Conservation (phyloP, 2,888 invertebrate genomes). For the Acronicta alni region DNA sequence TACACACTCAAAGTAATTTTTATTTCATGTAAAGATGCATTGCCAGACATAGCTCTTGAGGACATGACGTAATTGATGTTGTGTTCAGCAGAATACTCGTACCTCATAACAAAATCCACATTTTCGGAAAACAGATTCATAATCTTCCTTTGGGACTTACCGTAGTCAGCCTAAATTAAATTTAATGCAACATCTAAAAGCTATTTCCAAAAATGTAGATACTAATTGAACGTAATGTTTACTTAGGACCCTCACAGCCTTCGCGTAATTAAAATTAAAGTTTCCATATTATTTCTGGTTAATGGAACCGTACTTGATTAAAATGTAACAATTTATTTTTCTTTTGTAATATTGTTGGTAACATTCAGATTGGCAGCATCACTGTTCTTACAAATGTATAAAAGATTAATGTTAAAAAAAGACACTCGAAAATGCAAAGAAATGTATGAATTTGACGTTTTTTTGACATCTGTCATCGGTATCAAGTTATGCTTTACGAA, state of each 20-base stretch:
- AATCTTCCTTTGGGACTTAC: conserved; percentile 37
- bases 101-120: neutral
- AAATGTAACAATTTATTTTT: neutral
- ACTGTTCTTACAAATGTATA: too few species aligned
- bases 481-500: too few species aligned
- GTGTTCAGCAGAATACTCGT: too few species aligned
- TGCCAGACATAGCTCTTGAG: too few species aligned
- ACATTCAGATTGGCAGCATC: too few species aligned
- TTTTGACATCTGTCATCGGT: too few species aligned
- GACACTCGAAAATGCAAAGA: too few species aligned
- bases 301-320: conserved; percentile 11
- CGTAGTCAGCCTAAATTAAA: conserved; percentile 33
- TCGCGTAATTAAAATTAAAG: conserved; percentile 38
- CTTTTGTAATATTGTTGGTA: neutral
- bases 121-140: conserved; percentile 26
- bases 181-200: conserved; percentile 49
- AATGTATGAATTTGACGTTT: too few species aligned
- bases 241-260: conserved; percentile 45
- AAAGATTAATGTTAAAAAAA: too few species aligned
- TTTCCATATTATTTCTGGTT: conserved; percentile 26
- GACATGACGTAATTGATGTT: too few species aligned
- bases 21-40: too few species aligned
- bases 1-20: too few species aligned
- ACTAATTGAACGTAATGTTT: conserved; percentile 59
- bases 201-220: conserved; percentile 40